Percentiles rank a stretch among this genome's conserved stretches.
Evolutionary conservation across 2,888 invertebrate species (phyloP).

Genomic region (Hirtodrosophila trivittata): DNA sequence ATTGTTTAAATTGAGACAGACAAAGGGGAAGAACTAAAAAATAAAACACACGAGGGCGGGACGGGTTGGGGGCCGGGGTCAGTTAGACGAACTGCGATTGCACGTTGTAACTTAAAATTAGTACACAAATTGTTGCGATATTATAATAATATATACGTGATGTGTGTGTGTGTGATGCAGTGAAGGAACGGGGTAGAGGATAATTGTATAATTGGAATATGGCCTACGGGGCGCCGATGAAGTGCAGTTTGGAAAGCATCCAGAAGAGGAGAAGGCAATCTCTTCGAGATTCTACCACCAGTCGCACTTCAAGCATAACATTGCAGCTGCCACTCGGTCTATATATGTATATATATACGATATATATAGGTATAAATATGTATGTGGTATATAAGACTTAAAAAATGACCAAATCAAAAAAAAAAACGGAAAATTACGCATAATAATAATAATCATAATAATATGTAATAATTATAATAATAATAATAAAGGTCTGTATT

Average conservation of each 20-base stretch:
- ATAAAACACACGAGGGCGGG: background rate
- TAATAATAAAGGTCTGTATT: constrained; percentile 32
- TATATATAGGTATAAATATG: constrained; percentile 12
- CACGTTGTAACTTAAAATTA: constrained; percentile 60
- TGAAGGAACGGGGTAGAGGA: background rate
- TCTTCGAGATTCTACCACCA: constrained; percentile 1
- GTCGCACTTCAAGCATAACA: constrained; percentile 3
- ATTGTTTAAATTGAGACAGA: constrained; percentile 1
- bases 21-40: background rate
- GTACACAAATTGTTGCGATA: constrained; percentile 29
- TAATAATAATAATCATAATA: constrained; percentile 24
- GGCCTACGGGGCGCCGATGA: constrained; percentile 50
- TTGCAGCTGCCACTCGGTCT: constrained; percentile 26
- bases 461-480: constrained; percentile 29
- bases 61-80: too few relatives aligned
- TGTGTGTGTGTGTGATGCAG: constrained; percentile 12
- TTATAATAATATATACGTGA: constrained; percentile 1
- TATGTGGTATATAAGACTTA: constrained; percentile 38
- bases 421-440: constrained; percentile 19
- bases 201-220: constrained; percentile 41
- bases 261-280: background rate
- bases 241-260: constrained; percentile 5
- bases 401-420: constrained; percentile 46
- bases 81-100: constrained; percentile 42
- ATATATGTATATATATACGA: constrained; percentile 9